Conservation (phyloP, 2,888 invertebrate species). For the Nudaria mundana region DNA sequence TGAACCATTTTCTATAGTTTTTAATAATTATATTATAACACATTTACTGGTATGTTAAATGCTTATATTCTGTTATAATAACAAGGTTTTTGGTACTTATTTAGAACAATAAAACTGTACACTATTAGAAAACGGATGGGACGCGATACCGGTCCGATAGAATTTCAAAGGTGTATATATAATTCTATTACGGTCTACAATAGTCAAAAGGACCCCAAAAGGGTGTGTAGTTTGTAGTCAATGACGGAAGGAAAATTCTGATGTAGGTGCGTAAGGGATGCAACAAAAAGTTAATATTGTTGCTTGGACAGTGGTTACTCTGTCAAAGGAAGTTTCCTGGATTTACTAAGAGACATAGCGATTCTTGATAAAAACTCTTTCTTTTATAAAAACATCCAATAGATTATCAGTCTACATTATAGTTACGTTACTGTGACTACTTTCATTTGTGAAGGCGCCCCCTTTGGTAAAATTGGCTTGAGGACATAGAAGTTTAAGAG, state of each 20-base stretch:
- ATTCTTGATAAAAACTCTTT: too few relatives aligned
- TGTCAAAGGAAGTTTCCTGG: too few relatives aligned
- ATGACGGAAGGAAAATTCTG: conserved; percentile 1
- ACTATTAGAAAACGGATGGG: conserved; percentile 23
- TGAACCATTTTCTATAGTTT: conserved; percentile 51
- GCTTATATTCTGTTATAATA: not conserved
- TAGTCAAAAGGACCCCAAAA: conserved; percentile 2
- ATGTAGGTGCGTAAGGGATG: conserved; percentile 3
- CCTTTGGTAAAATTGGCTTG: too few relatives aligned
- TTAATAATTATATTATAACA: not conserved
- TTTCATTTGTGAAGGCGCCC: too few relatives aligned
- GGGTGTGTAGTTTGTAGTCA: not conserved
- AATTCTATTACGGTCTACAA: conserved; percentile 15
- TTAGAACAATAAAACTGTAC: not conserved
- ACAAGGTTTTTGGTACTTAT: not conserved
- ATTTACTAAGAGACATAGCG: too few relatives aligned
- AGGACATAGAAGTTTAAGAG: too few relatives aligned
- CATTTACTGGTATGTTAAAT: not conserved
- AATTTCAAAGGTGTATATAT: conserved; percentile 15
- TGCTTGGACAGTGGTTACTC: too few relatives aligned
- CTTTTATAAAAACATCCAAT: too few relatives aligned
- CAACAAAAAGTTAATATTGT: not conserved
- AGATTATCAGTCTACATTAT: too few relatives aligned
- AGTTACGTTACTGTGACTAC: too few relatives aligned
- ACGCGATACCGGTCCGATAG: conserved; percentile 20